A percentile compares a stretch with the other conserved stretches of the same genome.
These are phyloP conservation scores for Gymnocephalus cernua DNA, from an alignment of 2,113 vertebrate genomes.

Conservation along the genomic window DNA sequence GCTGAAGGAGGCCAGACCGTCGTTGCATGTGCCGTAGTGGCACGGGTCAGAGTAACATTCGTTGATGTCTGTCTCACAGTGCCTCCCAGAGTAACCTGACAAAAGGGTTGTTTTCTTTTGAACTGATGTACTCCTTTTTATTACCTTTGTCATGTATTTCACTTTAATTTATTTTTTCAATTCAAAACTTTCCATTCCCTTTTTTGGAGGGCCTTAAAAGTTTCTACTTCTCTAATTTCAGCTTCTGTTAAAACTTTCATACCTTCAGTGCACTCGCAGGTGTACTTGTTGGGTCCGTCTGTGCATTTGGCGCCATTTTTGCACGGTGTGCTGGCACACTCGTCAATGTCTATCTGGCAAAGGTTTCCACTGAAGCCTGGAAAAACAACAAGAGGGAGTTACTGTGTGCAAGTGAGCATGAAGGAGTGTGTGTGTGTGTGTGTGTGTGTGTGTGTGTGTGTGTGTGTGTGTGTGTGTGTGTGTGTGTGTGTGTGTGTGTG, in stretches of 20 bases:
- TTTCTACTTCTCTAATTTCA: not conserved
- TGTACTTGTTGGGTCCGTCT: slow-evolving; percentile 94
- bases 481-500: slow-evolving; percentile 10
- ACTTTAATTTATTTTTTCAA: not conserved
- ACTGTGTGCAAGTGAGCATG: slow-evolving; percentile 36
- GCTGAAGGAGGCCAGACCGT: slow-evolving; percentile 90
- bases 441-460: slow-evolving; percentile 16
- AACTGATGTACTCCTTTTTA: not conserved
- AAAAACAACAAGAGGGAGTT: slow-evolving; percentile 58
- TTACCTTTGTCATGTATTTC: not conserved
- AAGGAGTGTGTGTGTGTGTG: not conserved
- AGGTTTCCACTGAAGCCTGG: slow-evolving; percentile 92
- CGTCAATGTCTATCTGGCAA: slow-evolving; percentile 93
- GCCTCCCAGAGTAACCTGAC: slow-evolving; percentile 89
- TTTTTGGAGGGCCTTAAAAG: not conserved
- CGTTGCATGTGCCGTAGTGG: slow-evolving; percentile 92
- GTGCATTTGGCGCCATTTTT: slow-evolving; percentile 94
- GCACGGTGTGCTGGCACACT: slow-evolving; percentile 97
- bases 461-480: slow-evolving; percentile 9
- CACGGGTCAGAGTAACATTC: slow-evolving; percentile 93
- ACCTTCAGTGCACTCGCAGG: slow-evolving; percentile 96
- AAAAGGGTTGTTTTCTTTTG: not conserved
- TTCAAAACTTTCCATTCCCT: not conserved
- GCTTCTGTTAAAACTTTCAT: slow-evolving; percentile 24
- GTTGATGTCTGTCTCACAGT: slow-evolving; percentile 91